Conservation (phyloP, 2,888 invertebrate genomes). For the Pyrochroa serraticornis region DNA sequence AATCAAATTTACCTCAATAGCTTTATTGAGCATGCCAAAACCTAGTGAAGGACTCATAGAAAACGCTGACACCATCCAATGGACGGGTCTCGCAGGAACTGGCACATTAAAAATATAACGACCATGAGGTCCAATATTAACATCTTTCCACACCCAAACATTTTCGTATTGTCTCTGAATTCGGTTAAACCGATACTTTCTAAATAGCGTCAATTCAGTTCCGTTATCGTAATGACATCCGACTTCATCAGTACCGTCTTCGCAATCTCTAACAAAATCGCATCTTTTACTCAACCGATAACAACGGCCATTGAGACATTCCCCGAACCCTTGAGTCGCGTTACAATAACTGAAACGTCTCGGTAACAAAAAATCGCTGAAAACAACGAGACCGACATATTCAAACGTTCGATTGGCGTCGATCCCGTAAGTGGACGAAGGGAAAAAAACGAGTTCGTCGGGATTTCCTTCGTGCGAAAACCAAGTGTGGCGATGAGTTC, state of each 20-base stretch:
- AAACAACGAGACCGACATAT: slow-evolving; percentile 86
- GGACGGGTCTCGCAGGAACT: slow-evolving; percentile 83
- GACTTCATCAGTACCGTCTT: slow-evolving; percentile 85
- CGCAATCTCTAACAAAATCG: slow-evolving; percentile 75
- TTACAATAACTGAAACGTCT: slow-evolving; percentile 75
- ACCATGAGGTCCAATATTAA: slow-evolving; percentile 91
- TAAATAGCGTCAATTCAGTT: slow-evolving; percentile 74
- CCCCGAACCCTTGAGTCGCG: slow-evolving; percentile 71
- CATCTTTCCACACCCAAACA: slow-evolving; percentile 94
- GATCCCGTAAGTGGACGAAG: slow-evolving; percentile 88
- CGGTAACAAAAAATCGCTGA: slow-evolving; percentile 85
- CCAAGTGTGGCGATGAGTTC: slow-evolving; percentile 84
- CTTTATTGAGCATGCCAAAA: slow-evolving; percentile 82
- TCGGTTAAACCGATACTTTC: slow-evolving; percentile 85
- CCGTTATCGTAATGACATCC: slow-evolving; percentile 72
- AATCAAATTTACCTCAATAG: slow-evolving; percentile 68
- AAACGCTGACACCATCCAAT: slow-evolving; percentile 93
- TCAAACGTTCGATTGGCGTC: slow-evolving; percentile 94
- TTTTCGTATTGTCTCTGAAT: slow-evolving; percentile 91
- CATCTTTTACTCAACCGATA: slow-evolving; percentile 75
- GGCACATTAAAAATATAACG: slow-evolving; percentile 84
- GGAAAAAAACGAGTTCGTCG: slow-evolving; percentile 84
- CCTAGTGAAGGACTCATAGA: slow-evolving; percentile 87
- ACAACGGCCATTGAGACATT: slow-evolving; percentile 84
- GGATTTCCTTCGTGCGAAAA: slow-evolving; percentile 84